Conservation (phyloP, 2,888 invertebrate genomes). For the Drosophila trichaetosa region DNA sequence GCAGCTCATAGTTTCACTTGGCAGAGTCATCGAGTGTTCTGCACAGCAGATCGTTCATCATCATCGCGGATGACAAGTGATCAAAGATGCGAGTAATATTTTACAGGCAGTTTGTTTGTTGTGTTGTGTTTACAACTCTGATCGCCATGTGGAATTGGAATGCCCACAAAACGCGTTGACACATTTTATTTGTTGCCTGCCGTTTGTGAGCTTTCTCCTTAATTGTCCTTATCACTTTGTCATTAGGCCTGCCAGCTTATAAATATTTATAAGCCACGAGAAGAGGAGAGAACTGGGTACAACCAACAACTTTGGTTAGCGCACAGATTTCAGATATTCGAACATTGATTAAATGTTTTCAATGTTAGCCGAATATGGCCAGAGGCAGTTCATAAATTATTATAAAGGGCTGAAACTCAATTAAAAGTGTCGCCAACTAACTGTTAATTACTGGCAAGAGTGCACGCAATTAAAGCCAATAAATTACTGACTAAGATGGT, state of each 20-base stretch:
- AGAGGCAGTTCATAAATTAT: constrained; percentile 71
- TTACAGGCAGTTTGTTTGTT: constrained; percentile 70
- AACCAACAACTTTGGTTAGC: constrained; percentile 43
- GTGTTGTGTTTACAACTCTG: constrained; percentile 61
- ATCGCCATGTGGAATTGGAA: constrained; percentile 48
- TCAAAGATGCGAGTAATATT: constrained; percentile 77
- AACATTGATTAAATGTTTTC: constrained; percentile 77
- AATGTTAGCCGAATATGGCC: constrained; percentile 70
- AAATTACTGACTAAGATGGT: constrained; percentile 46
- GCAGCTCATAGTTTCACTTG: constrained; percentile 4
- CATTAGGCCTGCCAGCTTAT: constrained; percentile 68
- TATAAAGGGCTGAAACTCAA: constrained; percentile 72
- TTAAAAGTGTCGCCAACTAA: constrained; percentile 70
- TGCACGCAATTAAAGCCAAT: constrained; percentile 59
- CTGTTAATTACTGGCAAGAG: constrained; percentile 63
- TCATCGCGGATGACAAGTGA: constrained; percentile 77
- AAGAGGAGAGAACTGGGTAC: not conserved
- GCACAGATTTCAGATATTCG: constrained; percentile 74
- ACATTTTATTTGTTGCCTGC: constrained; percentile 65
- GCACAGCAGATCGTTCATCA: constrained; percentile 67
- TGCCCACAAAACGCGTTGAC: constrained; percentile 62
- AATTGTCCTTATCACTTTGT: constrained; percentile 80
- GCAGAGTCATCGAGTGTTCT: constrained; percentile 4
- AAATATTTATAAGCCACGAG: constrained; percentile 66
- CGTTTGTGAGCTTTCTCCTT: constrained; percentile 68